A percentile compares a stretch with the other conserved stretches of the same genome.
Conservation (phyloP, 2,113 vertebrate species). For the Lepus timidus region DNA sequence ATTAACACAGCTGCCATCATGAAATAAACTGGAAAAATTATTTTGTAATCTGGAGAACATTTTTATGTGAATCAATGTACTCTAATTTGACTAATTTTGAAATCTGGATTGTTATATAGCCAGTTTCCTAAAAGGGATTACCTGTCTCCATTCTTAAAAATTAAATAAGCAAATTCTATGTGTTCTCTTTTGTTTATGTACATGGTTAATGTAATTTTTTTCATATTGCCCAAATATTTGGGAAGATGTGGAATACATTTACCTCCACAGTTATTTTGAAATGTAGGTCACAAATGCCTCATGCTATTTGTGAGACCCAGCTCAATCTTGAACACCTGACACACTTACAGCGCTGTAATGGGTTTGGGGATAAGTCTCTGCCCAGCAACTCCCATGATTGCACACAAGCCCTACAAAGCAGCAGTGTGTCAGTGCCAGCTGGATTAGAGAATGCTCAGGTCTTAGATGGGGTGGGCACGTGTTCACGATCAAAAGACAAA, state of each 20-base stretch:
- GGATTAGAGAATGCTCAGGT: neutral
- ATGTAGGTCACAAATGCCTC: neutral
- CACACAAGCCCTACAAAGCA: neutral
- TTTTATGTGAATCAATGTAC: neutral
- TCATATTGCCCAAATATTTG: neutral
- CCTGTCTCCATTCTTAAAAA: neutral
- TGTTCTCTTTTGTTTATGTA: neutral
- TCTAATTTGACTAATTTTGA: neutral
- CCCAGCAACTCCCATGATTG: constrained; percentile 44
- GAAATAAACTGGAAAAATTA: neutral
- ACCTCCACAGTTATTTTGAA: neutral
- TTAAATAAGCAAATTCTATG: neutral
- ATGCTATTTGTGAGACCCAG: neutral
- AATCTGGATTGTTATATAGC: neutral
- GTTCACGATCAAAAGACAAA: constrained; percentile 9
- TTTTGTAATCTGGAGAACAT: neutral
- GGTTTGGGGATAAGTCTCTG: neutral
- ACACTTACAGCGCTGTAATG: neutral
- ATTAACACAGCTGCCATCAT: neutral
- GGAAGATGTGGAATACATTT: neutral
- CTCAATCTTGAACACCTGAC: neutral
- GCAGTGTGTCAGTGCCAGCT: neutral
- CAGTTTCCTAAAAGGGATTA: neutral
- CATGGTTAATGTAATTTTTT: neutral
- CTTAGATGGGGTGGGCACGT: constrained; percentile 46